Evolutionary conservation across 2,113 vertebrate genomes (phyloP).

Genomic region (Bubo blakistoni): DNA sequence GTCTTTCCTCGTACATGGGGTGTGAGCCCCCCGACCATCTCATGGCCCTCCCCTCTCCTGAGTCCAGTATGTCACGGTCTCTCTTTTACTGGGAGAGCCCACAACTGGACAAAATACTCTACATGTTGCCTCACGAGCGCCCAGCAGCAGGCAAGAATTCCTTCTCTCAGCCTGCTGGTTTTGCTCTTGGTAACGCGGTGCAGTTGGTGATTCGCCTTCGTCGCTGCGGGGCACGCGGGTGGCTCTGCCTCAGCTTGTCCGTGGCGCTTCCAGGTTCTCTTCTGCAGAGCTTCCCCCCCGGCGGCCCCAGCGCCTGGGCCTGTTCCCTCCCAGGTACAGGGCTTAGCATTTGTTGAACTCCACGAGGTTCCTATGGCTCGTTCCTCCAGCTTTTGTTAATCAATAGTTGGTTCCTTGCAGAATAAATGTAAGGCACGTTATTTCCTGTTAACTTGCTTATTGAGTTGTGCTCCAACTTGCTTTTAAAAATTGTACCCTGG

Average conservation of each 20-base stretch:
- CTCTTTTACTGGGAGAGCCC: background rate
- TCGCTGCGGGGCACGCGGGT: background rate
- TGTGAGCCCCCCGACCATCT: background rate
- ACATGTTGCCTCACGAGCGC: background rate
- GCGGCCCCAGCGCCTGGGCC: rapidly evolving
- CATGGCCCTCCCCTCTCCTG: background rate
- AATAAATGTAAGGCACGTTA: background rate
- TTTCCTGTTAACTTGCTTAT: background rate
- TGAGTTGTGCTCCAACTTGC: rapidly evolving
- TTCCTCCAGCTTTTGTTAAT: background rate
- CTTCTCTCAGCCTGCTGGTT: background rate
- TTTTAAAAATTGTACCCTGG: background rate
- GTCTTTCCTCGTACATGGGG: background rate
- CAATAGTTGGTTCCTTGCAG: background rate
- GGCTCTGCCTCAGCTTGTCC: rapidly evolving
- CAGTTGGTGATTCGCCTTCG: background rate
- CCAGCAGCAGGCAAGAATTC: background rate
- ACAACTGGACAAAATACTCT: background rate
- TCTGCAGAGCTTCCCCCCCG: background rate
- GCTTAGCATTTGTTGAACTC: background rate
- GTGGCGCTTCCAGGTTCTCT: background rate
- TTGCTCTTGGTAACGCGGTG: background rate
- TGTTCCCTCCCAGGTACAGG: too few relatives aligned
- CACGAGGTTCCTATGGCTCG: rapidly evolving
- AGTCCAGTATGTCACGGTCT: background rate